phyloP scores from a whole-genome alignment of 2,888 invertebrate species.

The Oscheius sp. region DNA sequence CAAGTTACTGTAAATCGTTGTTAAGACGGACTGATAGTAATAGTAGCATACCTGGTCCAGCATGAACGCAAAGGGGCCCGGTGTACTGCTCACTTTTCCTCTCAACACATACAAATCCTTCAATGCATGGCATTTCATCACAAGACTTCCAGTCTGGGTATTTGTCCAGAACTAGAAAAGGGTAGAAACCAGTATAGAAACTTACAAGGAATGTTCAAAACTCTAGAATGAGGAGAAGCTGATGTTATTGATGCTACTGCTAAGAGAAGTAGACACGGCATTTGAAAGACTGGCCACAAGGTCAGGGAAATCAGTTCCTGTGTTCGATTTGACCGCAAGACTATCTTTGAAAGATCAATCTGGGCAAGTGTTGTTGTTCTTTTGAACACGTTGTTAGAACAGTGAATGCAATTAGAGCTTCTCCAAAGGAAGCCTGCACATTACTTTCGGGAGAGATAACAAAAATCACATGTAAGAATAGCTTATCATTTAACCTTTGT shows the following conservation, averaged over 20 bases:
- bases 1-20: background rate
- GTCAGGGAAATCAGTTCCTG: too few species aligned
- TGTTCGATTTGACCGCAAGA: too few species aligned
- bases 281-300: background rate
- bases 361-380: too few species aligned
- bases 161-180: background rate
- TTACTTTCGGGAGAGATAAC: too few species aligned
- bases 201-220: slow-evolving; percentile 7
- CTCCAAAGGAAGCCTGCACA: too few species aligned
- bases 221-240: background rate
- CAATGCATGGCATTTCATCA: slow-evolving; percentile 8
- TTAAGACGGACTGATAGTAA: background rate
- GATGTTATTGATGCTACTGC: background rate
- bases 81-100: background rate
- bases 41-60: background rate
- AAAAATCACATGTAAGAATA: too few species aligned
- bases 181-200: background rate
- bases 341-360: too few species aligned
- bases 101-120: slow-evolving; percentile 19
- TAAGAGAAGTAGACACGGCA: background rate
- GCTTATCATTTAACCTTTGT: too few species aligned
- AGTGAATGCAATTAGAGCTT: too few species aligned
- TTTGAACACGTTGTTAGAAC: too few species aligned
- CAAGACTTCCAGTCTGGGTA: slow-evolving; percentile 6
- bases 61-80: background rate